Conservation (phyloP, 1,140 invertebrate genomes). For the Oreohelix idahoensis region DNA sequence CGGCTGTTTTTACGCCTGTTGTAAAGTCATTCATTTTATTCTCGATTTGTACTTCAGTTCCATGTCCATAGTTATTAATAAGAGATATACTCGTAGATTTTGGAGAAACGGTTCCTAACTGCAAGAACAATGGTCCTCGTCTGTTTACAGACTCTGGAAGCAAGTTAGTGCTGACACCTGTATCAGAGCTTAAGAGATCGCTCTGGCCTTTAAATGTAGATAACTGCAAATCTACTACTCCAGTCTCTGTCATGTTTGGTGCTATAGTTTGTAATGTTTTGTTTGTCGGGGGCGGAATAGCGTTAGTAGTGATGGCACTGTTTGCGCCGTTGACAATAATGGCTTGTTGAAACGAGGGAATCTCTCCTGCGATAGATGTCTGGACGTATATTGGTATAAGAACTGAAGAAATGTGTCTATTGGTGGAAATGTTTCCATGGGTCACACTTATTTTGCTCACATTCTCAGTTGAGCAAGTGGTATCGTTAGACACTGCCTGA, state of each 20-base stretch:
- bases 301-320: not conserved
- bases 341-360: not conserved
- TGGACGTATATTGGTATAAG: slow-evolving; percentile 2
- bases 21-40: not conserved
- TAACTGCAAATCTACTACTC: not conserved
- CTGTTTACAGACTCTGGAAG: not conserved
- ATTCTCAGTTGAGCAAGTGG: not conserved
- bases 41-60: not conserved
- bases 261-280: not conserved
- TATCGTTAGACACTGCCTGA: not conserved
- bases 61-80: not conserved
- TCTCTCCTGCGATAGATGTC: not conserved
- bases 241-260: too few species aligned
- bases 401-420: not conserved
- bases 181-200: not conserved
- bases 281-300: not conserved
- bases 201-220: too few species aligned
- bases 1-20: not conserved
- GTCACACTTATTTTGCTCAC: not conserved
- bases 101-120: not conserved
- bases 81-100: too few species aligned
- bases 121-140: not conserved
- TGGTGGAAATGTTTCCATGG: not conserved
- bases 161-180: not conserved
- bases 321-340: not conserved